phyloP scores from a whole-genome alignment of 2,888 invertebrate species.

The Plutella xylostella region DNA sequence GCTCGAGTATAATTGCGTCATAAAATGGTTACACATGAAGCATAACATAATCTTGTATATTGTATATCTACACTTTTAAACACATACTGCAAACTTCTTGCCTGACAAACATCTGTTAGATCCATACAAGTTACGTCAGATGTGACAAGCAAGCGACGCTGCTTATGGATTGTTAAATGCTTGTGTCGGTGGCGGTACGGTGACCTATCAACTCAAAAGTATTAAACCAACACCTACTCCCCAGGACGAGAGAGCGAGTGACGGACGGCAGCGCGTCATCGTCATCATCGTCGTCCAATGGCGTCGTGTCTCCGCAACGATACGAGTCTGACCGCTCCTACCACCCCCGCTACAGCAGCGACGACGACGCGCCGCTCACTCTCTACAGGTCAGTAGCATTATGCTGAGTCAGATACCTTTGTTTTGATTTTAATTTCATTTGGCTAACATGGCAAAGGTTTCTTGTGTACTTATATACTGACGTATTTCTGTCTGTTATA shows the following conservation, averaged over 20 bases:
- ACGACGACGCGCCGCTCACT: constrained; percentile 51
- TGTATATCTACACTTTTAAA: not conserved
- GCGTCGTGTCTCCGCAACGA: constrained; percentile 8
- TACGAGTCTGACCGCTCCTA: constrained; percentile 61
- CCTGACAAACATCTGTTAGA: no score
- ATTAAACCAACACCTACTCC: not conserved
- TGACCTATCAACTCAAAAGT: not conserved
- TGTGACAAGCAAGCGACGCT: no score
- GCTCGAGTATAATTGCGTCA: no score
- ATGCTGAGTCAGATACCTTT: no score
- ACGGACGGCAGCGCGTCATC: constrained; percentile 22
- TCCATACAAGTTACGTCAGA: no score
- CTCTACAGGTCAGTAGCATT: constrained; percentile 10
- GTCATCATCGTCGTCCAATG: constrained; percentile 7
- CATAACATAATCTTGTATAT: no score
- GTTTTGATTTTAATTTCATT: no score
- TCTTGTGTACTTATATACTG: no score
- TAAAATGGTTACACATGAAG: no score
- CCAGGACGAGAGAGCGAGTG: constrained; percentile 39
- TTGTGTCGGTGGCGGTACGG: not conserved
- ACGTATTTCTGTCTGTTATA: no score
- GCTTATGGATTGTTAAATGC: not conserved
- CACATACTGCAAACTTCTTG: not conserved
- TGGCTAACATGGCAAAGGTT: no score
- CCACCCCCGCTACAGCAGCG: constrained; percentile 45